Base-by-base conservation (phyloP, 2,113 vertebrate species). In the Syngnathus floridae region DNA sequence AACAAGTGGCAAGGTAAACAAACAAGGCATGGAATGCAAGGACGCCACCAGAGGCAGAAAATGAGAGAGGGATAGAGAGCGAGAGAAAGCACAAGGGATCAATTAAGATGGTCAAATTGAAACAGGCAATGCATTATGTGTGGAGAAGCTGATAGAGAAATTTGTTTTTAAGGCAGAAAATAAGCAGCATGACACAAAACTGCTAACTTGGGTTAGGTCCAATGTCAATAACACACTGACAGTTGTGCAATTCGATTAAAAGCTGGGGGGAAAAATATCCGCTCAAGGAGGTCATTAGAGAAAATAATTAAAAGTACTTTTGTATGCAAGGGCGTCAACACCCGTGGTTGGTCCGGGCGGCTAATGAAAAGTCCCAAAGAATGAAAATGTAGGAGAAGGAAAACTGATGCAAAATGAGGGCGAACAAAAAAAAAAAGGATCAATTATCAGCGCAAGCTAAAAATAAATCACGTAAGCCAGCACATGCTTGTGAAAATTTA, bases 1-100 rank as follows among this genome's bases (percentile, higher is more conserved):
- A 93, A 96, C 93, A 96, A 92, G 26, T 91, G 89, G 93, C 91
- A 95, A 56, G 91, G 94, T 93, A 94, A 96, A 94, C 92, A 90
- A 93, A 78, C 75, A 63, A 95, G 93, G 87, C 86, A 91, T 91
- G 87, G 91, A 80, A 93, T 90, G 90, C 89, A 87, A 88, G 56
- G 88, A 90, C 86, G 77, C 70, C 72, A 75, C 84, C 75, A 89
- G 83, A 89, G 46, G 2, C 26, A 51, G 86, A 81, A 56, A 52
- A 16, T 5, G 26, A 51, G 60, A 61, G 59, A 61, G 83, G 84
- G 90, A 85, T 65, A 73, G 62, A 86, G 85, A 81, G 89, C 80
- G 65, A 62, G 45, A 77, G 74, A 75, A 62, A 67, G 73, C 36
- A 77, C 64, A 62, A 55, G 45, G 46, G 65, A 64, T 64, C 70